These are phyloP conservation scores for Candidula unifasciata DNA, from an alignment of 2,888 invertebrate species.

Conservation along the genomic window DNA sequence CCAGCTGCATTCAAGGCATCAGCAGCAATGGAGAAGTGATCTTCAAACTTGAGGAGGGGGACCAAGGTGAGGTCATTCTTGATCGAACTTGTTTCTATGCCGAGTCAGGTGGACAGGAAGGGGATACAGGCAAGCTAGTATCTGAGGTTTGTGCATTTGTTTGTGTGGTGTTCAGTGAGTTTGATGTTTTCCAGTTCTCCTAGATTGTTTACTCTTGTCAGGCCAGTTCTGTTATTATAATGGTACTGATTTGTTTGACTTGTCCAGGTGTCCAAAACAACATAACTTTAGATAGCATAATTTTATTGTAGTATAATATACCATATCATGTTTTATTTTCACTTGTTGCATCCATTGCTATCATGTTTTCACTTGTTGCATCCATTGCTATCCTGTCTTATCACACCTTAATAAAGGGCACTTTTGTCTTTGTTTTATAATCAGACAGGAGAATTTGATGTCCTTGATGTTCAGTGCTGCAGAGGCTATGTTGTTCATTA, in stretches of 20 bases:
- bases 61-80: constrained; percentile 81
- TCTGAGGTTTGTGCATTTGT: constrained; percentile 59
- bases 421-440: background rate
- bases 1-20: constrained; percentile 28
- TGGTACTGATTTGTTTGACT: no score
- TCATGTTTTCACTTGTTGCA: no score
- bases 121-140: constrained; percentile 86
- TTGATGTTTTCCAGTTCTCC: no score
- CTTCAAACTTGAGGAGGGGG: constrained; percentile 14
- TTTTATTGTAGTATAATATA: no score
- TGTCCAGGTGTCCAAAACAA: no score
- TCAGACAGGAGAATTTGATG: constrained; percentile 63
- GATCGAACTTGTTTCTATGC: constrained; percentile 97
- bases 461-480: constrained; percentile 81
- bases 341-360: no score
- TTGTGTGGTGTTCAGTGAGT: background rate
- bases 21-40: constrained; percentile 21
- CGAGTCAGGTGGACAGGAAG: constrained; percentile 98
- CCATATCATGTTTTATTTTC: no score
- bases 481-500: constrained; percentile 95
- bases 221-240: no score
- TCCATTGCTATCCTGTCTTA: background rate
- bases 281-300: no score
- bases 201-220: no score
- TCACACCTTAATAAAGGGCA: background rate